These are phyloP conservation scores for Gymnothorax reevesii DNA, from an alignment of 2,797 vertebrate genomes.

Conservation along the genomic window DNA sequence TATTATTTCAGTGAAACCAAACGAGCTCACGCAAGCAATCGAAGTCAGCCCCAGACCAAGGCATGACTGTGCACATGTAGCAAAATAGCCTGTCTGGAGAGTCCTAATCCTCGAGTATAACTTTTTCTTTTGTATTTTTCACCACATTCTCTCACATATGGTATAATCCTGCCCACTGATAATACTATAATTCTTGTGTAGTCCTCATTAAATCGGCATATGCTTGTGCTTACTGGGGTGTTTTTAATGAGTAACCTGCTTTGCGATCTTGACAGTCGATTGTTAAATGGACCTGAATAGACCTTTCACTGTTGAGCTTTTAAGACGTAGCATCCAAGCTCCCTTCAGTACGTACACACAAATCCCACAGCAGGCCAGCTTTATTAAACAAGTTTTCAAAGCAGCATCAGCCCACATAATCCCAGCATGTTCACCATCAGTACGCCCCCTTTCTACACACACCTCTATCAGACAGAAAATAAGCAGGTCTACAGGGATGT, in stretches of 20 bases:
- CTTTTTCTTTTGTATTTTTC: background rate
- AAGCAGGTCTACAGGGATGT: background rate
- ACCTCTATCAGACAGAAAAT: background rate
- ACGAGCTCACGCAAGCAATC: no score
- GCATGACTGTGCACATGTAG: no score
- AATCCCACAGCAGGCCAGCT: background rate
- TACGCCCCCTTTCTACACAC: background rate
- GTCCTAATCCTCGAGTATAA: background rate
- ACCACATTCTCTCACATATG: background rate
- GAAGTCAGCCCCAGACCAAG: no score
- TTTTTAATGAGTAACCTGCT: background rate
- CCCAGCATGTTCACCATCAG: background rate
- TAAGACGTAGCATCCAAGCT: background rate
- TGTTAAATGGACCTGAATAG: conserved; percentile 6
- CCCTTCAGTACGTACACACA: background rate
- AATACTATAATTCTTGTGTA: background rate
- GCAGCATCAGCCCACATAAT: background rate
- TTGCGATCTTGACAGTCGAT: conserved; percentile 9
- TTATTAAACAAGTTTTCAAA: background rate
- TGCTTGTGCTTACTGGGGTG: background rate
- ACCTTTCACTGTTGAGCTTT: background rate
- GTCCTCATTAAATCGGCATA: background rate
- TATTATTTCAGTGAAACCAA: no score
- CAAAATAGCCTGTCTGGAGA: background rate
- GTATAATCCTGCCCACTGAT: background rate